Conservation (phyloP, 2,888 invertebrate species). For the Sarcophaga subvicina region DNA sequence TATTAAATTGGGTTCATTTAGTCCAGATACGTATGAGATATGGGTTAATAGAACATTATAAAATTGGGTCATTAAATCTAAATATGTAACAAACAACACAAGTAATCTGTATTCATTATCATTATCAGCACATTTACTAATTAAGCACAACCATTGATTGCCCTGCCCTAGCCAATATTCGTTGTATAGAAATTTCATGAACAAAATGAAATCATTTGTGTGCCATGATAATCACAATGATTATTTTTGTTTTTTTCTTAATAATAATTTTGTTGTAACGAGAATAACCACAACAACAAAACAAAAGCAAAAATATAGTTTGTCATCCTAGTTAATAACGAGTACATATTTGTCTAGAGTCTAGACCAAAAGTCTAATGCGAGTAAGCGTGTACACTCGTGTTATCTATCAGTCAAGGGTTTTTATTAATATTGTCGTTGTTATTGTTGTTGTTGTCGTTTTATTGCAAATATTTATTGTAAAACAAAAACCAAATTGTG, state of each 20-base stretch:
- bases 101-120: not conserved
- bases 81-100: not conserved
- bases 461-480: not conserved
- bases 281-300: not conserved
- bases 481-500: not conserved
- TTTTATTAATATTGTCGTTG: not conserved
- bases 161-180: not conserved
- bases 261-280: not conserved
- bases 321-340: not conserved
- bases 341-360: not conserved
- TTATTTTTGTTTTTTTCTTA: no score
- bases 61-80: conserved; percentile 20
- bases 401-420: conserved; percentile 23
- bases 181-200: not conserved
- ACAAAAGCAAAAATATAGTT: not conserved
- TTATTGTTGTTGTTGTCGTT: not conserved
- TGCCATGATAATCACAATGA: no score
- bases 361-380: conserved; percentile 42
- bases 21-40: no score
- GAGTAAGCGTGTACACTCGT: not conserved
- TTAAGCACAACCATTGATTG: not conserved
- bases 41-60: not conserved
- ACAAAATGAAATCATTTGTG: conserved; percentile 17
- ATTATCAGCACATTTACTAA: conserved; percentile 11
- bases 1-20: no score